Base-by-base conservation (phyloP, 2,113 vertebrate genomes). In the Cacatua alba region DNA sequence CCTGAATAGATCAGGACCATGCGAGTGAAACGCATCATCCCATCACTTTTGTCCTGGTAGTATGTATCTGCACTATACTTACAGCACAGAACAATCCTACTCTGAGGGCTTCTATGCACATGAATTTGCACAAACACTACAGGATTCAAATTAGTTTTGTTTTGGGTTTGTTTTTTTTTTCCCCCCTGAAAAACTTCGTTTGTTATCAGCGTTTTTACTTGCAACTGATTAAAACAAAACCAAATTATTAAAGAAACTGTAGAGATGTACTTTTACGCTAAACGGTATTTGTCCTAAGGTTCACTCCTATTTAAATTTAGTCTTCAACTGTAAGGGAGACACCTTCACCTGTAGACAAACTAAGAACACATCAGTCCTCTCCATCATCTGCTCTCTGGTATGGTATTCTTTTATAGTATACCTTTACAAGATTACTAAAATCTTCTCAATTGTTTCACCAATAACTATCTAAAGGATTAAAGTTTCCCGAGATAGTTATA, bases 1-100 rank as follows among this genome's bases (percentile, higher is more conserved):
- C 17, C 15, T 43, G 41, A 26, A 41, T 0, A 76, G 26, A 71
- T 6, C 33, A 57, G 69, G 33, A 37, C 4, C 0, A 0, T 7
- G 19, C 5, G 4, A 87, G 39, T 10, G 17, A 28, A 91, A 84
- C 6, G 18, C 10, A 69, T 10, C 29, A 51, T 4, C 13, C 17
- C 1, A 1, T 5, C 44, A 41, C 39, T 51, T 67, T 6, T 52
- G 31, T 39, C 75, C 55, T 10, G 5, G 17, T 37, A 70, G 23
- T 10, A 11, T 7, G 35, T 33, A 29, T 51, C 62, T 53, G 59
- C 52, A 41, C 17, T 14, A 9, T 1, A 59, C 17, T 71, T 25
- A 53, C 1, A 93, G 29, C 11, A 74, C 20, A 20, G 5, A 88
- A 31, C 17, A 35, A 24, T 5, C 87, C 81, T 33, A 9, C 33